A percentile compares a stretch with the other conserved stretches of the same genome.
Conservation (phyloP, 2,888 invertebrate species). For the Amiota communis region DNA sequence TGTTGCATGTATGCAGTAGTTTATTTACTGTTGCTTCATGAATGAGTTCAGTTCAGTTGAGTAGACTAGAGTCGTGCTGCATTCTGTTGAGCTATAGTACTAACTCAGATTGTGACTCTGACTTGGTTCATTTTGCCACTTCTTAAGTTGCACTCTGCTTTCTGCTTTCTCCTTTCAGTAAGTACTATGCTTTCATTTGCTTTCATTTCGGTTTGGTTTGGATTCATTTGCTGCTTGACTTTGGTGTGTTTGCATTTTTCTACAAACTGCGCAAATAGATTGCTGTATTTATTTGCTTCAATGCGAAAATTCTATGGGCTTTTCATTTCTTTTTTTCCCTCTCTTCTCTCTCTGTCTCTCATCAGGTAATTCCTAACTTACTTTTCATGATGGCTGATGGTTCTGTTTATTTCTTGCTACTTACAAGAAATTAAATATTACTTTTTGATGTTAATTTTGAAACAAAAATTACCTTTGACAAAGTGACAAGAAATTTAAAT, state of each 20-base stretch:
- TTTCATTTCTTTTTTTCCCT: background rate
- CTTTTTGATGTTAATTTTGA: too few species aligned
- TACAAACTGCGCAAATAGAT: conserved; percentile 26
- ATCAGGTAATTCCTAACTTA: too few species aligned
- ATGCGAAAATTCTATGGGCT: conserved; percentile 18
- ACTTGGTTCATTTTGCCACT: background rate
- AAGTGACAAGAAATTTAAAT: too few species aligned
- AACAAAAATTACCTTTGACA: too few species aligned
- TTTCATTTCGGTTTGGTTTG: background rate
- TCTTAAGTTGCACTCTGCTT: background rate
- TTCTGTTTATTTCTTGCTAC: too few species aligned
- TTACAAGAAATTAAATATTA: too few species aligned
- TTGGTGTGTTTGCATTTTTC: conserved; percentile 14
- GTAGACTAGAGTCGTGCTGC: background rate
- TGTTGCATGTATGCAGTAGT: conserved; percentile 23
- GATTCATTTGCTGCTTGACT: background rate
- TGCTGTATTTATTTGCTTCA: conserved; percentile 22
- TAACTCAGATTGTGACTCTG: background rate
- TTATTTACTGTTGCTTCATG: conserved; percentile 29
- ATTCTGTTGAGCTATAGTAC: too few species aligned
- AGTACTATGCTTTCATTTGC: too few species aligned
- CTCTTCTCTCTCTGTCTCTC: too few species aligned
- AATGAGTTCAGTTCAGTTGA: conserved; percentile 11
- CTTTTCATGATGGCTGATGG: too few species aligned
- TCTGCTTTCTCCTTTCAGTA: background rate